phyloP scores from a whole-genome alignment of 2,113 vertebrate genomes.

The Bubalus kerabau region DNA sequence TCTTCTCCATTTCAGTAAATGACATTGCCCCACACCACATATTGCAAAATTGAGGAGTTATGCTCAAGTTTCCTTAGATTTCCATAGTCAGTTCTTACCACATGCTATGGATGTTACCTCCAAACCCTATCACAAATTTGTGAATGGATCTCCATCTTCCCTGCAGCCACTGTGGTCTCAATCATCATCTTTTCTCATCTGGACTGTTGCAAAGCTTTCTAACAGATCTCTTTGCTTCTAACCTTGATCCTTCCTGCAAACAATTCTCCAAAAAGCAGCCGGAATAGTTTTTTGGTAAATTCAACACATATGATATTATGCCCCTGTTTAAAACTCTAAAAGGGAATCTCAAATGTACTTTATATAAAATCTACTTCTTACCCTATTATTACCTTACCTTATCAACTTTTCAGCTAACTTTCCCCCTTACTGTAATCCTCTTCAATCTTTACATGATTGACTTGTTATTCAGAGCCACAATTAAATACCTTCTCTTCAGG shows the following conservation, averaged over 20 bases:
- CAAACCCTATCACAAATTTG: neutral
- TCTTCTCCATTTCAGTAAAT: neutral
- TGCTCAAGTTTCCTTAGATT: neutral
- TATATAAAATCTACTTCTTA: neutral
- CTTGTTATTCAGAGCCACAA: neutral
- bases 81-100: neutral
- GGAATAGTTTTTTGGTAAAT: neutral
- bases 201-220: neutral
- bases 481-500: neutral
- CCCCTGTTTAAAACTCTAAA: neutral
- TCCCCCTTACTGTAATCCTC: neutral
- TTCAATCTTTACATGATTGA: neutral
- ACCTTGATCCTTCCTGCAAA: neutral
- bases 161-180: neutral
- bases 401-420: neutral
- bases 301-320: neutral
- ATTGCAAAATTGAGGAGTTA: neutral
- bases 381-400: neutral
- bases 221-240: neutral
- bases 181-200: neutral
- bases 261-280: neutral
- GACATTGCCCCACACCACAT: neutral
- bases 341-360: neutral
- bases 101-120: neutral
- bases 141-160: neutral